Percentiles rank a stretch among this genome's conserved stretches.
These are phyloP conservation scores for Stomorhina lunata DNA, from an alignment of 2,888 invertebrate genomes.

Conservation along the genomic window DNA sequence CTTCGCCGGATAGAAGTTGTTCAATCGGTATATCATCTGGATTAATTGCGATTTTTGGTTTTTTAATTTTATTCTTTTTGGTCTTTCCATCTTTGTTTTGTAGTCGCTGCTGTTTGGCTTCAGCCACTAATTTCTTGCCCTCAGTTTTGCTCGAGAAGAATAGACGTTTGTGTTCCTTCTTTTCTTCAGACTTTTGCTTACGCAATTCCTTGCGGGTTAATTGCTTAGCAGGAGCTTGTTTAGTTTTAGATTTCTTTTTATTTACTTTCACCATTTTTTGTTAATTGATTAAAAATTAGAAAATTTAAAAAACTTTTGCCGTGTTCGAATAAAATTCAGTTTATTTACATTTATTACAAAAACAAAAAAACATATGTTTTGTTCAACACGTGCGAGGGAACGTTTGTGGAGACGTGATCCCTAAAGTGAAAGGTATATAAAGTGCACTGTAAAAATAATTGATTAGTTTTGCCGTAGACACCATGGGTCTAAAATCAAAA, in stretches of 20 bases:
- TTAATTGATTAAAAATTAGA: not conserved
- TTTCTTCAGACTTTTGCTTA: conserved; percentile 85
- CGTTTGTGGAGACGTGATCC: too few relatives aligned
- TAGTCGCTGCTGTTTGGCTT: conserved; percentile 67
- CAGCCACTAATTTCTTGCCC: conserved; percentile 72
- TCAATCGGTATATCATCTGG: conserved; percentile 71
- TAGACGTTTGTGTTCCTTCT: conserved; percentile 82
- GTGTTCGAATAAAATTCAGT: not conserved
- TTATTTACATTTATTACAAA: not conserved
- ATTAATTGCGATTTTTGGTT: conserved; percentile 57
- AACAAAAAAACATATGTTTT: conserved; percentile 1
- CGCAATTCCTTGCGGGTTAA: conserved; percentile 85
- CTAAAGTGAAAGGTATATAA: too few relatives aligned
- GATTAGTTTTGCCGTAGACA: too few relatives aligned
- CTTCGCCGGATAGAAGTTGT: conserved; percentile 69
- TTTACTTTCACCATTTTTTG: conserved; percentile 51
- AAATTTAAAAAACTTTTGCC: not conserved
- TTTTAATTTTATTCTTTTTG: conserved; percentile 35
- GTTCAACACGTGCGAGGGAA: not conserved
- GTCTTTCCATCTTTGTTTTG: conserved; percentile 13
- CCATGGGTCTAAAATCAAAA: too few relatives aligned
- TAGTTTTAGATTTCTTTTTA: conserved; percentile 61
- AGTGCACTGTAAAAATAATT: too few relatives aligned
- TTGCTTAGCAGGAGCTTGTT: conserved; percentile 59
- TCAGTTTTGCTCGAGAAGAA: conserved; percentile 75